These are phyloP conservation scores for Strigamia maritima DNA, from an alignment of 2,888 invertebrate genomes.

Conservation along the genomic window DNA sequence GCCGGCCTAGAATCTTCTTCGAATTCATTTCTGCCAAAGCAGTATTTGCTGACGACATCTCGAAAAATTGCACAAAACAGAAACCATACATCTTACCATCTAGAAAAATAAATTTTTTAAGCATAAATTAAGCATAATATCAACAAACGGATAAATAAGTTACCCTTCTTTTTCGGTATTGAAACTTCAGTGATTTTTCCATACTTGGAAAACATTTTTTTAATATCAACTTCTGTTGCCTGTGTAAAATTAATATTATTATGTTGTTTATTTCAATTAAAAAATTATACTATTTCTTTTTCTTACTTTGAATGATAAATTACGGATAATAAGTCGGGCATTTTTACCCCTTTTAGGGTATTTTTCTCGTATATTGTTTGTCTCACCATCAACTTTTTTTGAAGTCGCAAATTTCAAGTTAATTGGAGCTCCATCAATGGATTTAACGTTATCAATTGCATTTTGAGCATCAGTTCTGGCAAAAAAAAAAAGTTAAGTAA, in stretches of 20 bases:
- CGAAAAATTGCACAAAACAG: constrained; percentile 3
- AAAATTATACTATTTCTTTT: not conserved
- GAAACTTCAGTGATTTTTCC: constrained; percentile 28
- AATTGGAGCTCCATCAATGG: not conserved
- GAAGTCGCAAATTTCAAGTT: constrained; percentile 19
- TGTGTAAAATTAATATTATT: not conserved
- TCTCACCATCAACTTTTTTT: not conserved
- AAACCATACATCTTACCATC: not conserved
- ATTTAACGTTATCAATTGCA: constrained; percentile 17
- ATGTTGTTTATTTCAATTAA: not conserved
- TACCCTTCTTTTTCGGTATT: constrained; percentile 6
- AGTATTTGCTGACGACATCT: not conserved
- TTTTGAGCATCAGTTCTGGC: not conserved
- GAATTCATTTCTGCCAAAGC: constrained; percentile 20
- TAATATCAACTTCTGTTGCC: constrained; percentile 21
- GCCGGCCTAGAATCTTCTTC: constrained; percentile 27
- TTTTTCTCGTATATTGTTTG: not conserved
- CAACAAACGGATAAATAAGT: not conserved
- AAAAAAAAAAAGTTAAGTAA: not conserved
- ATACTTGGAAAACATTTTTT: not conserved
- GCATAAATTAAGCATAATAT: too few species aligned
- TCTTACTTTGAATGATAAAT: constrained; percentile 33
- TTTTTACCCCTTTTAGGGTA: not conserved
- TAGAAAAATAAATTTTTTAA: not conserved
- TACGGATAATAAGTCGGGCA: constrained; percentile 15